A percentile compares a stretch with the other conserved stretches of the same genome.
phyloP scores from a whole-genome alignment of 2,113 vertebrate species.

The Gallinago media region DNA sequence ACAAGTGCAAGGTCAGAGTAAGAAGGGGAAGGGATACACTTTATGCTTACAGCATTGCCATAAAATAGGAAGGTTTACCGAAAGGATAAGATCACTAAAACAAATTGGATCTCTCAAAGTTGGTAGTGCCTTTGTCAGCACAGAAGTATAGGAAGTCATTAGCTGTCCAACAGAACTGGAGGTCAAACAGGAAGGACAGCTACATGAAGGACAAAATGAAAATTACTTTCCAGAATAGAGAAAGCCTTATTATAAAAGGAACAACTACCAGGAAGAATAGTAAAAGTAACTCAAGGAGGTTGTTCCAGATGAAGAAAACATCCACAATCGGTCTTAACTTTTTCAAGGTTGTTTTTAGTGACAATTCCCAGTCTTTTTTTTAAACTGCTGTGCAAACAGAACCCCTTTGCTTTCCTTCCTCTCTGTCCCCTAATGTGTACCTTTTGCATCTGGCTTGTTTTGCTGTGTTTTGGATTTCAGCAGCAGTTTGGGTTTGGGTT shows the following conservation, averaged over 20 bases:
- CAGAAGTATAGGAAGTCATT: neutral
- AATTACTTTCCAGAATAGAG: neutral
- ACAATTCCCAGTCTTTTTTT: neutral
- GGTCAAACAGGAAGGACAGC: neutral
- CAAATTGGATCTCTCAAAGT: neutral
- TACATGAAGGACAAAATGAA: neutral
- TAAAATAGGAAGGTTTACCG: neutral
- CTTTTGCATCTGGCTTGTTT: neutral
- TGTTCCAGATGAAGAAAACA: neutral
- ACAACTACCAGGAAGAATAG: neutral
- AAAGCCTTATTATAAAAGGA: neutral
- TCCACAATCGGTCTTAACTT: neutral
- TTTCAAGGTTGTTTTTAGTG: neutral
- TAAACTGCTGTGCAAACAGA: neutral
- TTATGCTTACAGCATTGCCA: neutral
- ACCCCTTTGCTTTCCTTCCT: neutral
- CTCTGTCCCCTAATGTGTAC: neutral
- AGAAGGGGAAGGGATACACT: neutral
- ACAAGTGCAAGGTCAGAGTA: neutral
- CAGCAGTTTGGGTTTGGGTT: neutral
- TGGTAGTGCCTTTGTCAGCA: neutral
- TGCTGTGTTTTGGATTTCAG: neutral
- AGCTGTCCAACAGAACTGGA: neutral
- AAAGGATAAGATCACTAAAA: neutral
- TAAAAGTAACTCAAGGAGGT: neutral